phyloP scores from a whole-genome alignment of 2,797 vertebrate species.

The Enteromius fasciolatus region DNA sequence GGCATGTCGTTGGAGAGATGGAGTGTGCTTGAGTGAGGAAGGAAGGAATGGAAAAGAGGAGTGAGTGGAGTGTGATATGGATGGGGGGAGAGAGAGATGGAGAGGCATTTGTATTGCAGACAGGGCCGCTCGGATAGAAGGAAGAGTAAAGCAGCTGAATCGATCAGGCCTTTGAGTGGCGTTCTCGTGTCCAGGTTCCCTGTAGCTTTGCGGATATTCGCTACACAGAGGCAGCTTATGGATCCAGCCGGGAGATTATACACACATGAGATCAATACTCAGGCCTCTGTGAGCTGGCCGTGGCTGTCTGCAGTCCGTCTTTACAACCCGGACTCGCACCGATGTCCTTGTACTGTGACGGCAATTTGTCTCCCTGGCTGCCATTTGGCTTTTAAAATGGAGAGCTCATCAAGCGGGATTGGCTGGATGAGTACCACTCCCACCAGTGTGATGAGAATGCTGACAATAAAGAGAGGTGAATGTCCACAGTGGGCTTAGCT shows the following conservation, averaged over 20 bases:
- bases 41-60: slow-evolving; percentile 41
- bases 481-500: slow-evolving; percentile 34
- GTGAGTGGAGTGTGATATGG: slow-evolving; percentile 24
- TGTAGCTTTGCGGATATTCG: slow-evolving; percentile 66
- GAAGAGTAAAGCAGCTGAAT: slow-evolving; percentile 67
- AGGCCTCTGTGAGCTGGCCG: slow-evolving; percentile 54
- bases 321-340: slow-evolving; percentile 39
- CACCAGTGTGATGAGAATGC: slow-evolving; percentile 45
- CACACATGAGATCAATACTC: slow-evolving; percentile 72
- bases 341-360: slow-evolving; percentile 54
- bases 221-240: slow-evolving; percentile 66
- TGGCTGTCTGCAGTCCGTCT: slow-evolving; percentile 58
- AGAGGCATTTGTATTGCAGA: slow-evolving; percentile 63
- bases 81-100: slow-evolving; percentile 18
- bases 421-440: slow-evolving; percentile 35
- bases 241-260: slow-evolving; percentile 75
- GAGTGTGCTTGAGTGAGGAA: slow-evolving; percentile 49
- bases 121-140: slow-evolving; percentile 58
- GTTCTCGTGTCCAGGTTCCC: slow-evolving; percentile 66
- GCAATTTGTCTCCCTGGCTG: slow-evolving; percentile 59
- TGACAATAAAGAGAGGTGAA: slow-evolving; percentile 31
- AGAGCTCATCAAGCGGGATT: slow-evolving; percentile 50
- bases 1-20: slow-evolving; percentile 57
- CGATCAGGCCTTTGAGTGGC: slow-evolving; percentile 71
- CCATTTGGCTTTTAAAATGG: slow-evolving; percentile 67